Base-by-base conservation (phyloP, 2,113 vertebrate genomes). In the Urocynchramus pylzowi region DNA sequence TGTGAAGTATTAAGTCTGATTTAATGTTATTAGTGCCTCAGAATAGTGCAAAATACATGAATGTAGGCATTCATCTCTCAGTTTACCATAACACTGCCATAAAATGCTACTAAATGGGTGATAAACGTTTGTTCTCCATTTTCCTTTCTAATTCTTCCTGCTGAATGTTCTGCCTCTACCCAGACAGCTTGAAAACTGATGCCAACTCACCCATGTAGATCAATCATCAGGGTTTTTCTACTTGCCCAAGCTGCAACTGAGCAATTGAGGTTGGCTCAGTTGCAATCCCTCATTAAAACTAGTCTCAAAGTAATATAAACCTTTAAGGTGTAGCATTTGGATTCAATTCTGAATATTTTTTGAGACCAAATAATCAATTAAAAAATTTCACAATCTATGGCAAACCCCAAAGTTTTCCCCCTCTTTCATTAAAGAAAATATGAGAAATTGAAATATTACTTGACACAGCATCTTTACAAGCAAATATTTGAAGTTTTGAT, bases 1-100 rank as follows among this genome's bases (percentile, higher is more conserved):
- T 97, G 93, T 90, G 90, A 98, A 97, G 97, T 97, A 97, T 97
- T 98, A 98, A 97, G 97, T 92, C 97, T 98, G 97, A 98, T 98
- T 98, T 98, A 98, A 97, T 97, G 97, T 98, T 98, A 98, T 97
- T 98, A 97, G 97, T 94, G 95, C 79, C 87, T 97, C 94, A 97
- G 96, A 98, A 96, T 74, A 96, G 96, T 88, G 89, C 84, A 98
- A 97, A 98, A 98, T 95, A 97, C 97, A 97, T 97, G 96, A 97
- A 97, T 74, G 95, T 84, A 97, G 94, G 95, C 97, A 98, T 98
- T 91, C 97, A 97, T 97, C 97, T 98, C 97, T 96, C 96, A 96
- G 96, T 98, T 98, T 98, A 97, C 97, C 96, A 93, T 96, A 97
- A 97, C 96, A 67, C 82, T 23, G 92, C 95, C 96, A 98, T 97